Percentiles rank a stretch among this genome's conserved stretches.
phyloP scores from a whole-genome alignment of 2,113 vertebrate genomes.

The Indri indri region DNA sequence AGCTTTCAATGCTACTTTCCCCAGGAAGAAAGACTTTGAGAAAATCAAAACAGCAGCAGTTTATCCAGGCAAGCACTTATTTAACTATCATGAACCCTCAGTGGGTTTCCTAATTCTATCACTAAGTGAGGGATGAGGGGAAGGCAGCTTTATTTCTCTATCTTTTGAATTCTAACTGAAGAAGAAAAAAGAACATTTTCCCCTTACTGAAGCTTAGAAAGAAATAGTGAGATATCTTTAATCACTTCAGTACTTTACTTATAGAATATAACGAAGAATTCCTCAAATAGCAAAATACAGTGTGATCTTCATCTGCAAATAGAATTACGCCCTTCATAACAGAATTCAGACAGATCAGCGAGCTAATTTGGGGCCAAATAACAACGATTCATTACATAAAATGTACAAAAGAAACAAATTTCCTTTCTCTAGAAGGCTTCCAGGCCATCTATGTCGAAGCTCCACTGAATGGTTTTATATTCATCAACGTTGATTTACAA shows the following conservation, averaged over 20 bases:
- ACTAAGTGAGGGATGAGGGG: background rate
- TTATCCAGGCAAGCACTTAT: background rate
- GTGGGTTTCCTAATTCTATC: background rate
- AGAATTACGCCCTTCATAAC: background rate
- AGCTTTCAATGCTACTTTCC: background rate
- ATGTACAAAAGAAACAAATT: background rate
- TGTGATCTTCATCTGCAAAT: background rate
- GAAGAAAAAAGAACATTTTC: background rate
- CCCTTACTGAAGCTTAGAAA: background rate
- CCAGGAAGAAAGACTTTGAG: constrained; percentile 10
- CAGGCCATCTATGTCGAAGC: background rate
- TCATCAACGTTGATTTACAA: background rate
- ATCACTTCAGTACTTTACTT: background rate
- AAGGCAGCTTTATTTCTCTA: background rate
- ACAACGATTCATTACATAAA: background rate
- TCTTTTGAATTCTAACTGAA: constrained; percentile 25
- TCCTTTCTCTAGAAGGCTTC: constrained; percentile 25
- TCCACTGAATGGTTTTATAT: background rate
- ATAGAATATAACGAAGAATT: background rate
- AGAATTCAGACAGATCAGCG: background rate
- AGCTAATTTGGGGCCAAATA: background rate
- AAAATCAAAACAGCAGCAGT: constrained; percentile 46
- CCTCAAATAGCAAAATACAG: constrained; percentile 20
- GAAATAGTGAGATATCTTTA: background rate
- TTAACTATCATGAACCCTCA: background rate